Conservation (phyloP, 2,888 invertebrate genomes). For the Zele albiditarsus region DNA sequence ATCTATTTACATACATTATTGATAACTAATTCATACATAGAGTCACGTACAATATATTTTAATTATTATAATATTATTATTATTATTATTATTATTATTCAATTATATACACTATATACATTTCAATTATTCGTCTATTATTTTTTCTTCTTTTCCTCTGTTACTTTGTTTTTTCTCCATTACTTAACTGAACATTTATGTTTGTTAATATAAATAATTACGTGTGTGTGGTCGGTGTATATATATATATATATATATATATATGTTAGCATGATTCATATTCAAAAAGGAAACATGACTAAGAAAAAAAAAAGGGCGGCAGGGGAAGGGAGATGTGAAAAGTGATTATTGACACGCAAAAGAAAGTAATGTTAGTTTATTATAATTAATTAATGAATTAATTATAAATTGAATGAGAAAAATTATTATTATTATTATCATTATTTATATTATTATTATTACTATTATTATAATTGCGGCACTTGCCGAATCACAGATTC, state of each 20-base stretch:
- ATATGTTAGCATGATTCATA: background rate
- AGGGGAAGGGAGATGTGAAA: too few relatives aligned
- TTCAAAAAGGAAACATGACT: background rate
- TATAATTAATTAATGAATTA: background rate
- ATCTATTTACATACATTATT: background rate
- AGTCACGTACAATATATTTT: background rate
- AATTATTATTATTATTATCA: background rate
- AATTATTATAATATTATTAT: background rate
- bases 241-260: too few relatives aligned
- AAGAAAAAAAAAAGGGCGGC: too few relatives aligned
- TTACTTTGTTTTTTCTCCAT: background rate
- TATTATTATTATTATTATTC: background rate
- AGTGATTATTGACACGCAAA: background rate
- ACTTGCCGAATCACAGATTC: slow-evolving; percentile 24
- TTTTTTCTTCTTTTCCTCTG: background rate
- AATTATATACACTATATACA: background rate
- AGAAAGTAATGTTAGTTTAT: background rate
- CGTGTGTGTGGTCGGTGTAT: background rate
- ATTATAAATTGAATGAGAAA: background rate
- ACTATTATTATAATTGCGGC: slow-evolving; percentile 9
- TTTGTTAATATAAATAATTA: background rate
- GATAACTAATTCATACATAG: background rate
- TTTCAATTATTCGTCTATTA: background rate
- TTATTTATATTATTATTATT: background rate
- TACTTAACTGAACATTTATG: background rate